Evolutionary conservation across 1,140 invertebrate genomes (phyloP), one percentile per base, ranked within the genome.

Genomic region (Aricia agestis): DNA sequence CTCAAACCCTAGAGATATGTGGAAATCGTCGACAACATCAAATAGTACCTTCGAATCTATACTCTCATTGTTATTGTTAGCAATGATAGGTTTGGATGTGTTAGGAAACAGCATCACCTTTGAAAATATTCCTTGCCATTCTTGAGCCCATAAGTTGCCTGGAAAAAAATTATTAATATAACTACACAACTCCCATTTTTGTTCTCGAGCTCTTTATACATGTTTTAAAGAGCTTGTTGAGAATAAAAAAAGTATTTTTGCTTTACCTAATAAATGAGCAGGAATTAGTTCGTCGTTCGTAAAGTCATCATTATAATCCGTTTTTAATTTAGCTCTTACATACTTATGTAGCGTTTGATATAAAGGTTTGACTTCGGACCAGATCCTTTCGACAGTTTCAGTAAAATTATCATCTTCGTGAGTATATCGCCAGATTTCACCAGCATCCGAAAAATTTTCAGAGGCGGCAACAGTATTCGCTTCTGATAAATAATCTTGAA

Each of bases 81-180:
- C 59, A 17, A 85, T 19, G 18, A 71, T 77, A 6, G 82, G 79
- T 67, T 82, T 74, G 18, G 80, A 75, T 45, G 81, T 92, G 6
- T 94, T 91, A 0, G 94, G 94, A 87, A 93, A 97, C 0, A 96
- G 95, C 25, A 93, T 87, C 0, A 94, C 93, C 18, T 96, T 92
- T 13, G 95, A 92, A 61, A 93, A 94, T 36, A 97, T 93, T 73
- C 95, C 94, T 31, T 90, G 89, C 97, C 97, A 98, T 2, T 93
- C 92, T 87, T 98, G 96, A 0, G 95, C 95, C 96, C 97, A 98
- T 93, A 98, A 95, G 79, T 98, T 97, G 31, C 96, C 96, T 95
- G 77, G 36, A 66, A 71, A 66, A 71, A 69, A 17, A 13, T n/a
- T 17, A 18, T 42, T 42, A 25, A 2, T 25, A 25, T 25, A 25